Evolutionary conservation across 2,797 vertebrate genomes (phyloP).

Genomic region (Carcharodon carcharias): DNA sequence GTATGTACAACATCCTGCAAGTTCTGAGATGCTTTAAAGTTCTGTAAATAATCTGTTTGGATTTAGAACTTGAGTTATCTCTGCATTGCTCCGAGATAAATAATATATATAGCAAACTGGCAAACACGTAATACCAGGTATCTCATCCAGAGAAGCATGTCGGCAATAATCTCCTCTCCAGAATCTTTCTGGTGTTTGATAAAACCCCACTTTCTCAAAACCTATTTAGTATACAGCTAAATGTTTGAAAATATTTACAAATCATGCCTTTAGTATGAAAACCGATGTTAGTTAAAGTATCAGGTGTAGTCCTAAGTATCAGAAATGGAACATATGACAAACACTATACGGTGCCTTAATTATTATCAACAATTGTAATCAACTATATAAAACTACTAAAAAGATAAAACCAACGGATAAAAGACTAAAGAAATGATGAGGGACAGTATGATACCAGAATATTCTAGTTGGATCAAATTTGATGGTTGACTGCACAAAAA

Average conservation of each 20-base stretch:
- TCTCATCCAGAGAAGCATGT: background rate
- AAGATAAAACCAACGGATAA: constrained; percentile 62
- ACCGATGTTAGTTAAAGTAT: background rate
- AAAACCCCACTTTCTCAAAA: background rate
- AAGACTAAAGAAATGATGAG: constrained; percentile 51
- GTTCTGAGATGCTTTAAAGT: no score
- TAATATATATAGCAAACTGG: no score
- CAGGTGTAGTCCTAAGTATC: background rate
- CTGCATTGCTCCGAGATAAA: no score
- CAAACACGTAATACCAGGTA: background rate
- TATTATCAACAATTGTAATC: constrained; percentile 47
- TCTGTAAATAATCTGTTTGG: no score
- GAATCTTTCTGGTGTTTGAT: background rate
- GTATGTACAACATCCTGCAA: no score
- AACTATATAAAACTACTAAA: constrained; percentile 44
- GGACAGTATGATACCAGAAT: constrained; percentile 51
- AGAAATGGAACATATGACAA: background rate
- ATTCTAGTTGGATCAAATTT: constrained; percentile 53
- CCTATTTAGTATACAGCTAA: background rate
- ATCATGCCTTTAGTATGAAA: background rate
- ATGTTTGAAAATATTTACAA: constrained; percentile 3
- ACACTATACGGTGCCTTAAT: background rate
- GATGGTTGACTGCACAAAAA: constrained; percentile 67
- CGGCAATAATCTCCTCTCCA: background rate
- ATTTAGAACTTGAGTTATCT: no score